phyloP scores from a whole-genome alignment of 2,797 vertebrate genomes.

The Notamacropus eugenii region DNA sequence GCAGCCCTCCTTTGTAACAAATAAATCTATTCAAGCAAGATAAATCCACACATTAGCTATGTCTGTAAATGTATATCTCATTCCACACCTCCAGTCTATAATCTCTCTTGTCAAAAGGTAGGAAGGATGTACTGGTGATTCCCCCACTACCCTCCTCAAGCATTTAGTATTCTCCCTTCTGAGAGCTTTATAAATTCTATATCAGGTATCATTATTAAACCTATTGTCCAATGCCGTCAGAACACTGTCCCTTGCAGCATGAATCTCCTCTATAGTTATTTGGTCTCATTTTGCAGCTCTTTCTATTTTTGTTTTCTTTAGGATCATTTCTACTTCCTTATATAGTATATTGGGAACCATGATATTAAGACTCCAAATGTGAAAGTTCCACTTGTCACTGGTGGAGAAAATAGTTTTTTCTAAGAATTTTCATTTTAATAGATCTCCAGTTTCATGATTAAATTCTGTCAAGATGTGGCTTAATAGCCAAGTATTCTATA shows the following conservation, averaged over 20 bases:
- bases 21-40: neutral
- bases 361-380: neutral
- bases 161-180: neutral
- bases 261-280: neutral
- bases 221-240: neutral
- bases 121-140: neutral
- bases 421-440: neutral
- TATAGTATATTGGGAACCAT: neutral
- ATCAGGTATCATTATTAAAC: neutral
- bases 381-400: neutral
- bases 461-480: neutral
- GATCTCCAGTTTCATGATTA: neutral
- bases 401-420: neutral
- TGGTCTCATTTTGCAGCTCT: neutral
- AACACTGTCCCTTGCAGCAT: neutral
- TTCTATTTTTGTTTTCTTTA: neutral
- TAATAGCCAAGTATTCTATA: neutral
- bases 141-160: neutral
- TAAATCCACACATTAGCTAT: neutral
- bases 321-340: neutral
- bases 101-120: neutral
- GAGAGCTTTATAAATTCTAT: neutral
- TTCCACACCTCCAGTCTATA: neutral
- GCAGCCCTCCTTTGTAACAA: neutral
- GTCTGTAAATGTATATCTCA: neutral